Evolutionary conservation across 2,888 invertebrate genomes (phyloP), one percentile per base, ranked within the genome.

Genomic region (Leptinotarsa juncta): DNA sequence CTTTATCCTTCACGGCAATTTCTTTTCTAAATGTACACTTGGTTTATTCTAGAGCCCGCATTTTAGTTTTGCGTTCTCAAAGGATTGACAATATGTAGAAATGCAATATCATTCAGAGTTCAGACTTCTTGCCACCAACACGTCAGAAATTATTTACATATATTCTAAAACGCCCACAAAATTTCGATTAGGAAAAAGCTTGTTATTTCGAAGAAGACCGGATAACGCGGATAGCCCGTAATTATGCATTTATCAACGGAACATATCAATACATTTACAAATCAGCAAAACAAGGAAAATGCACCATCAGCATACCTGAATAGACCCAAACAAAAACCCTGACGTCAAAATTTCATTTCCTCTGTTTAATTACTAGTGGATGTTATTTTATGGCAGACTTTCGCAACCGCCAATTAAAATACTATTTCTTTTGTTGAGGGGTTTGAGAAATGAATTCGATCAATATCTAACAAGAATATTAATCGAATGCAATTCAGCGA

Each of bases 241-340:
- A 62, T 62, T 32, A 62, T 42, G 42, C 26, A n/a, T 62, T 62
- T 62, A 62, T 32, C 42, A 62, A 62, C 26, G 32, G 32, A 66
- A 66, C 66, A 66, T 66, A 66, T 66, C 20, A 66, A 50, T 50
- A 48, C 49, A 50, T 49, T 66, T 49, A 14, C 3, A 23, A n/a
- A 50, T 12, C 14, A 50, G 50, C 66, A 23, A 66, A 66, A 66
- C 66, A 66, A 32, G 66, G 16, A 66, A 49, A 66, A 66, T 49
- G 66, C 49, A 20, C 66, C 66, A 66, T 66, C 66, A 66, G 50
- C 62, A 62, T 32, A 62, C 18, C 62, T 60, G 23, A 60, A 60
- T 60, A 23, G 60, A 60, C 3, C 60, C 60, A 10, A 42, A 42
- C 42, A 42, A 42, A 42, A 42, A 42, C 42, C 42, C 10, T 3